Base-by-base conservation (phyloP, 2,888 invertebrate genomes). In the Neoascia interrupta region DNA sequence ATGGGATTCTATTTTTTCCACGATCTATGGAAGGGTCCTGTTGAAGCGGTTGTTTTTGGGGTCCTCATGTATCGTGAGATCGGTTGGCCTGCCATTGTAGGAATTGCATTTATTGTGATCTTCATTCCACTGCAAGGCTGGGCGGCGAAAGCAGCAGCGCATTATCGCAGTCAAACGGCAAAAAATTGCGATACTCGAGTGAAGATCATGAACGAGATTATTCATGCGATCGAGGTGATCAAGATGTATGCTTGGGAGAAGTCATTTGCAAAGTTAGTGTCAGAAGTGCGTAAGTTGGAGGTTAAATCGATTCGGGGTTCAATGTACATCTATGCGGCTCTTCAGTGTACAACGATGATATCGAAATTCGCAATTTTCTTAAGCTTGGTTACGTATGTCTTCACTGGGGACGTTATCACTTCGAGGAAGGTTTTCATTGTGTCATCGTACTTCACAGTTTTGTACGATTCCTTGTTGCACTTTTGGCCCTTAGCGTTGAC, bases 211-310 rank as follows among this genome's bases (percentile, higher is more conserved):
- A 96, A 95, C 85, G 97, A 96, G 86, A 93, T 96, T 0, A 92
- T 96, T 26, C 92, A 92, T 64, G 95, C 95, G 2, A 95, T 96
- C 83, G 92, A 95, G 75, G 94, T 96, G 0, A 94, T 96, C 82
- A 96, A 96, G 86, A 96, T 96, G 95, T 96, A 95, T 84, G 94
- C 95, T 0, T 96, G 96, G 93, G 96, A 96, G 87, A 92, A 92
- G 34, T 94, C 94, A 0, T 96, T 96, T 85, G 92, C 92, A 0
- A 90, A 91, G 36, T 90, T 96, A 31, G 93, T 97, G 2, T 92
- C 92, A 3, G 89, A 92, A 28, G 93, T 95, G 0, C 91, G 97
- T 83, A 91, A 92, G 82, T 92, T 92, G 85, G 94, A 94, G 88
- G 91, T 94, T 85, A 91, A 90, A 66, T 91, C 92, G 0, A 92